phyloP scores from a whole-genome alignment of 2,888 invertebrate species.

The Fragum whitleyi region DNA sequence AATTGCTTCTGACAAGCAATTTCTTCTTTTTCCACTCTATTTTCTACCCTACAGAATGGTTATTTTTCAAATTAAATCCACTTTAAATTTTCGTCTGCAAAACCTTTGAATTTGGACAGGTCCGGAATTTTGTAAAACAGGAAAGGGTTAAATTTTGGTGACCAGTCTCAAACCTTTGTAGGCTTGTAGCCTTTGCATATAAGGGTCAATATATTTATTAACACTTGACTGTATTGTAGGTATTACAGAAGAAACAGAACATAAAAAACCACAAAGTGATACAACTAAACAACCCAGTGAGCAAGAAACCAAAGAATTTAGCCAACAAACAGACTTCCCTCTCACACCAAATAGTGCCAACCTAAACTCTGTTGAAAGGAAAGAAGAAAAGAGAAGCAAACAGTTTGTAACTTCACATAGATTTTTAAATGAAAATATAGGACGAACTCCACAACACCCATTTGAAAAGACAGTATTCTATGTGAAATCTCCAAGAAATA shows the following conservation, averaged over 20 bases:
- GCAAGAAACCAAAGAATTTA: slow-evolving; percentile 52
- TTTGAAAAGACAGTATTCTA: slow-evolving; percentile 64
- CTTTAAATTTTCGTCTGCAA: too few species aligned
- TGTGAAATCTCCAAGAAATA: slow-evolving; percentile 46
- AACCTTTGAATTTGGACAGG: too few species aligned
- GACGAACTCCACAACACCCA: slow-evolving; percentile 51
- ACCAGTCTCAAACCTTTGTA: too few species aligned
- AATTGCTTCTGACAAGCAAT: too few species aligned
- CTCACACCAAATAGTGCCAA: slow-evolving; percentile 36
- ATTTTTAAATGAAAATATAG: slow-evolving; percentile 42
- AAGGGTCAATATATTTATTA: too few species aligned
- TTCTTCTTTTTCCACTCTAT: too few species aligned
- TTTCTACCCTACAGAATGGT: too few species aligned
- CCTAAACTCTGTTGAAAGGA: slow-evolving; percentile 15
- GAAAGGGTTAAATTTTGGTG: too few species aligned
- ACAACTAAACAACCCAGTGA: slow-evolving; percentile 10
- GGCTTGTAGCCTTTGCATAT: too few species aligned
- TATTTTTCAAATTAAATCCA: too few species aligned
- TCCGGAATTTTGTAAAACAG: too few species aligned
- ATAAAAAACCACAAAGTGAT: not conserved
- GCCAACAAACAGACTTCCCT: slow-evolving; percentile 60
- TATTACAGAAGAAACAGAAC: slow-evolving; percentile 36
- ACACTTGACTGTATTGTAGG: slow-evolving; percentile 22
- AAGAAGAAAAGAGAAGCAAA: slow-evolving; percentile 19
- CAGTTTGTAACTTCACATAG: slow-evolving; percentile 61